Conservation (phyloP, 2,888 invertebrate genomes). For the Lycocerus yunnanus region DNA sequence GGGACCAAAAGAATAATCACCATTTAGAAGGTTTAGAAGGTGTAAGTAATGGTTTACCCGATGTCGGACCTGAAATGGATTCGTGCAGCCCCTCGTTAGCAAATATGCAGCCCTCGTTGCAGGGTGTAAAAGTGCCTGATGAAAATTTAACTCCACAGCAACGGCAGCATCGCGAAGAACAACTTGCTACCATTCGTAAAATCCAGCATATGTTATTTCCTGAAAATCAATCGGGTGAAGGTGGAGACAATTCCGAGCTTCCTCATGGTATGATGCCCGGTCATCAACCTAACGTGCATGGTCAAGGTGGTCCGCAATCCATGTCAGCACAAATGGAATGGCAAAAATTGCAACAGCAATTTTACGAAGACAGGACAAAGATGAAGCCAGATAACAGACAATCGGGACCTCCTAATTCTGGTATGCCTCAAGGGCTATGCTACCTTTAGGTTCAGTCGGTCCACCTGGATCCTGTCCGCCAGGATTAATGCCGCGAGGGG, state of each 20-base stretch:
- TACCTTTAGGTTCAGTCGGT: conserved; percentile 34
- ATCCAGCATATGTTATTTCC: conserved; percentile 93
- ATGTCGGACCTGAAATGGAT: conserved; percentile 54
- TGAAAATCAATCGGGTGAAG: conserved; percentile 63
- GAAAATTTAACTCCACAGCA: conserved; percentile 97
- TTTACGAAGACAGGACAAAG: conserved; percentile 73
- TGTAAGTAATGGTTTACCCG: conserved; percentile 54
- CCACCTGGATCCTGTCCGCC: conserved; percentile 46
- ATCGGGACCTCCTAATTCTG: conserved; percentile 36
- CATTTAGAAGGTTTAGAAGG: conserved; percentile 53
- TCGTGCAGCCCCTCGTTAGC: conserved; percentile 60
- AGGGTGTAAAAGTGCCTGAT: conserved; percentile 88
- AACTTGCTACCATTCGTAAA: conserved; percentile 87
- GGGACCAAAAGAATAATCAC: conserved; percentile 58
- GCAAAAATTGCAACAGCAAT: conserved; percentile 89
- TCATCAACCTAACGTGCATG: conserved; percentile 17
- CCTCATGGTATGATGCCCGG: conserved; percentile 25
- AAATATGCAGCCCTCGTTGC: conserved; percentile 65
- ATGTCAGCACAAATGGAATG: conserved; percentile 79
- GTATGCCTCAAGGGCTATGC: conserved; percentile 36
- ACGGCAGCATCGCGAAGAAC: conserved; percentile 90
- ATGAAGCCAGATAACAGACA: conserved; percentile 39
- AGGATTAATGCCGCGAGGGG: conserved; percentile 48
- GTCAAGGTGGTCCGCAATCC: conserved; percentile 42
- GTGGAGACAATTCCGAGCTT: conserved; percentile 30